These are phyloP conservation scores for Isotomurus palustris DNA, from an alignment of 2,888 invertebrate species.

Conservation along the genomic window DNA sequence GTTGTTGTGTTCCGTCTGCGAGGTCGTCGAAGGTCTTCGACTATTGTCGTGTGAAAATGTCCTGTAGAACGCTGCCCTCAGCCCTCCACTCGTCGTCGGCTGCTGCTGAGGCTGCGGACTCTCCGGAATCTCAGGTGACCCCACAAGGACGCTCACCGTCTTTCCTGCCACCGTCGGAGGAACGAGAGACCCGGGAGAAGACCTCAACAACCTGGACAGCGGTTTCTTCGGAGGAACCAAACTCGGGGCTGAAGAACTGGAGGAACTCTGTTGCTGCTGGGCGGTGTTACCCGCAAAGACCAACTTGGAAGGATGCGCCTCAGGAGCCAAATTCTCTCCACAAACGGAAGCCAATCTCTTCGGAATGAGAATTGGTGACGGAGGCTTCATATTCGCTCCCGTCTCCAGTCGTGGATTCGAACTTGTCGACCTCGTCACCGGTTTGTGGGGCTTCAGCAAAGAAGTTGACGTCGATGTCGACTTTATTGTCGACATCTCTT, in stretches of 20 bases:
- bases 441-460: conserved; percentile 30
- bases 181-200: conserved; percentile 25
- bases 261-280: conserved; percentile 5
- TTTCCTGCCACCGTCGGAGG: conserved; percentile 5
- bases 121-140: conserved; percentile 14
- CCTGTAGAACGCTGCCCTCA: conserved; percentile 7
- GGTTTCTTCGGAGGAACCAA: conserved; percentile 35
- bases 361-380: conserved; percentile 8
- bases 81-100: background rate
- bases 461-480: too few species aligned
- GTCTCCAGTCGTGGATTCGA: conserved; percentile 36
- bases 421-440: conserved; percentile 23
- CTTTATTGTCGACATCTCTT: background rate
- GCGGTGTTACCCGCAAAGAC: background rate
- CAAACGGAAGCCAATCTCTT: conserved; percentile 20
- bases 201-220: conserved; percentile 29
- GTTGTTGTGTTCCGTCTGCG: conserved; percentile 19
- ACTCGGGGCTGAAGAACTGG: conserved; percentile 2
- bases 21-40: conserved; percentile 12
- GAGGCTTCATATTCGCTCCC: conserved; percentile 10
- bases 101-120: background rate
- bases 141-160: conserved; percentile 26
- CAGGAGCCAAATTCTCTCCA: conserved; percentile 16
- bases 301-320: conserved; percentile 17
- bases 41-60: conserved; percentile 19